phyloP scores from a whole-genome alignment of 2,113 vertebrate species.

The Dinomys branickii region DNA sequence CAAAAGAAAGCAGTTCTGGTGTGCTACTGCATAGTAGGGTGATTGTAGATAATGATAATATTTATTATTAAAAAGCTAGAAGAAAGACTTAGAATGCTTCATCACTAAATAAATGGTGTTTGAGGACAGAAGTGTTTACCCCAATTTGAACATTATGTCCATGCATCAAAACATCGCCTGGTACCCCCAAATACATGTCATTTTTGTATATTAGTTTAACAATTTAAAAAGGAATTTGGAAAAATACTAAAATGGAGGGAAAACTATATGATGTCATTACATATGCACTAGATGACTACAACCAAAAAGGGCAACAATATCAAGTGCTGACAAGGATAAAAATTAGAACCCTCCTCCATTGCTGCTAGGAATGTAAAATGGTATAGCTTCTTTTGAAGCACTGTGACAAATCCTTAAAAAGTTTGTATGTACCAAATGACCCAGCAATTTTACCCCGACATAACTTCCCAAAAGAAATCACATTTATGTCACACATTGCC shows the following conservation, averaged over 20 bases:
- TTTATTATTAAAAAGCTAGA: neutral
- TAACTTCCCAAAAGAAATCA: neutral
- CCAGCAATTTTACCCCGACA: neutral
- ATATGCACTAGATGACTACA: neutral
- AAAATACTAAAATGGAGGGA: neutral
- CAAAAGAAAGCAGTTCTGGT: neutral
- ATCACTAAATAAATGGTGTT: neutral
- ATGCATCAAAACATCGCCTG: neutral
- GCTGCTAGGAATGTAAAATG: neutral
- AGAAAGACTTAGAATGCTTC: neutral
- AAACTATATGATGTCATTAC: neutral
- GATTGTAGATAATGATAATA: neutral
- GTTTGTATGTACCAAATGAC: neutral
- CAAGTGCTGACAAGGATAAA: neutral
- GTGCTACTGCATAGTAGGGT: neutral
- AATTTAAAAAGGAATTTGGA: neutral
- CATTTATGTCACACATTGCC: neutral
- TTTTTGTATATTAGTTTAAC: neutral
- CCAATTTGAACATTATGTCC: neutral
- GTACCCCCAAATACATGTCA: neutral
- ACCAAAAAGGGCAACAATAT: neutral
- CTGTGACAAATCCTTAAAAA: neutral
- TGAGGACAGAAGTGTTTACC: neutral
- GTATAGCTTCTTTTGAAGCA: neutral
- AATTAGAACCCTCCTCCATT: neutral